A percentile compares a stretch with the other conserved stretches of the same genome.
Evolutionary conservation across 2,797 vertebrate genomes (phyloP).

Genomic region (Setipinna tenuifilis): DNA sequence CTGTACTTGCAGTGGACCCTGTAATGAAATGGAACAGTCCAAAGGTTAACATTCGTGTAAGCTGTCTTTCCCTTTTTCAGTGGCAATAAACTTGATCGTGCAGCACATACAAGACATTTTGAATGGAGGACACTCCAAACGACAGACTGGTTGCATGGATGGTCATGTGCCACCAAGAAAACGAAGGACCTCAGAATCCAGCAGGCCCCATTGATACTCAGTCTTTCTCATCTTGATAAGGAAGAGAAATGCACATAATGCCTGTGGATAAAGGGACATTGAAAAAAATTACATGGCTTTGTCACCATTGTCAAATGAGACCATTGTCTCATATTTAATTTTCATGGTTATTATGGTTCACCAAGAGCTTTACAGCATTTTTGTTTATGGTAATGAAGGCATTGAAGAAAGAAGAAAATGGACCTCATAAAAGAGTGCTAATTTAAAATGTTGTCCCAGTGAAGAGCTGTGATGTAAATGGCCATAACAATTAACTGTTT

Average conservation of each 20-base stretch:
- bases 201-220: slow-evolving; percentile 90
- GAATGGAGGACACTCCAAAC: slow-evolving; percentile 88
- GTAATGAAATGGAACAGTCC: background rate
- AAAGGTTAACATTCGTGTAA: background rate
- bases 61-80: background rate
- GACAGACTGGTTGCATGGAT: slow-evolving; percentile 86
- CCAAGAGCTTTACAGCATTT: background rate
- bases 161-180: slow-evolving; percentile 83
- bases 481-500: too few relatives aligned
- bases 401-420: slow-evolving; percentile 59
- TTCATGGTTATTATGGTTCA: background rate
- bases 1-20: background rate
- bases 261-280: background rate
- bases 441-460: too few relatives aligned
- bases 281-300: background rate
- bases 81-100: slow-evolving; percentile 98
- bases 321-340: too few relatives aligned
- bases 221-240: slow-evolving; percentile 62
- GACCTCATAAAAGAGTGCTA: background rate
- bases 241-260: slow-evolving; percentile 56
- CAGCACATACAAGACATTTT: slow-evolving; percentile 99
- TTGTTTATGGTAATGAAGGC: slow-evolving; percentile 37
- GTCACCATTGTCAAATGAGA: background rate
- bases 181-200: slow-evolving; percentile 88
- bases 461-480: too few relatives aligned